Conservation (phyloP, 2,113 vertebrate species). For the Chionodraco myersi region DNA sequence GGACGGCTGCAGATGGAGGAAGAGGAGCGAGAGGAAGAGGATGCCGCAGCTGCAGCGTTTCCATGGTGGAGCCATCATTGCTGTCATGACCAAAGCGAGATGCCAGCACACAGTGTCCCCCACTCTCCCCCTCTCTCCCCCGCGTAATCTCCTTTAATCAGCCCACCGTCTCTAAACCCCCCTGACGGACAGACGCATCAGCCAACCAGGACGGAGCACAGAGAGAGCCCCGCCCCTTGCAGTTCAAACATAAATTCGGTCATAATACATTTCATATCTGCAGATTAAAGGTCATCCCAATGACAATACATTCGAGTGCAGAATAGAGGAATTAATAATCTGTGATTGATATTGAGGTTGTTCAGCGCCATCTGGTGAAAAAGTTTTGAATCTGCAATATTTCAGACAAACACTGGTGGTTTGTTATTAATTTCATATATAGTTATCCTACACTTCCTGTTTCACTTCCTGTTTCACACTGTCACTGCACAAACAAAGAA, state of each 20-base stretch:
- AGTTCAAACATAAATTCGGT: conserved; percentile 3
- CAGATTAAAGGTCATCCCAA: conserved; percentile 9
- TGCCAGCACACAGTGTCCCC: conserved; percentile 37
- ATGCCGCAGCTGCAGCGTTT: conserved; percentile 38
- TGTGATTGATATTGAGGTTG: too few relatives aligned
- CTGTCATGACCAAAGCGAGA: conserved; percentile 41
- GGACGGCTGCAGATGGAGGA: conserved; percentile 31
- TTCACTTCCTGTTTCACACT: neutral
- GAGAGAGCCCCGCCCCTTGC: conserved; percentile 12
- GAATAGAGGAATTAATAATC: neutral
- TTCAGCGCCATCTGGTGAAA: too few relatives aligned
- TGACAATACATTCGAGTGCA: neutral
- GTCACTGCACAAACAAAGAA: neutral
- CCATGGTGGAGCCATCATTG: conserved; percentile 61
- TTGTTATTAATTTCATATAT: neutral
- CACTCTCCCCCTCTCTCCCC: conserved; percentile 23
- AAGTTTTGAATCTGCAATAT: neutral
- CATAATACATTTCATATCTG: conserved; percentile 3
- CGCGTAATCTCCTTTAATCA: conserved; percentile 74
- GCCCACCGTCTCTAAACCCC: conserved; percentile 52
- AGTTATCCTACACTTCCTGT: neutral
- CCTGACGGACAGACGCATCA: conserved; percentile 27
- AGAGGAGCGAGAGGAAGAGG: conserved; percentile 36
- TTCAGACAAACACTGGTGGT: neutral
- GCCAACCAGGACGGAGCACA: conserved; percentile 48